These are phyloP conservation scores for Solen grandis DNA, from an alignment of 1,140 invertebrate species.

Conservation along the genomic window DNA sequence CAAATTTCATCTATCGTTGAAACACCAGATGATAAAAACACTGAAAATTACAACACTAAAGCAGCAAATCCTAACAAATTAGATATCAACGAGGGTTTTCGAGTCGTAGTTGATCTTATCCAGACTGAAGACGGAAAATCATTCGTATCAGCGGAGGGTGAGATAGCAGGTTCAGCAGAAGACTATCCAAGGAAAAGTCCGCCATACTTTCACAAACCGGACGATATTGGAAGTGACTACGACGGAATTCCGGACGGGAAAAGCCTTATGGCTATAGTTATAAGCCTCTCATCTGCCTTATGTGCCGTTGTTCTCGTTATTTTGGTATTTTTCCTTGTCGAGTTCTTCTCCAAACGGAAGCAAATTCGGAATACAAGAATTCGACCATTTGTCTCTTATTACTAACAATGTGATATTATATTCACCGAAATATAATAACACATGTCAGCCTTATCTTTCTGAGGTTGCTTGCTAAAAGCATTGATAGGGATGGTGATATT, in stretches of 20 bases:
- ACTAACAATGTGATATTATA: too few relatives aligned
- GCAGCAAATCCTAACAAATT: not conserved
- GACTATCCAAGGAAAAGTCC: too few relatives aligned
- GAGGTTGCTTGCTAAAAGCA: too few relatives aligned
- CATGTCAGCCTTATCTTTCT: too few relatives aligned
- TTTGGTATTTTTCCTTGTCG: conserved; percentile 21
- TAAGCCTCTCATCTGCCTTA: conserved; percentile 15
- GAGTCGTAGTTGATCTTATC: conserved; percentile 26
- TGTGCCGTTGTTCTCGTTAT: conserved; percentile 17
- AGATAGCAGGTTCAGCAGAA: too few relatives aligned
- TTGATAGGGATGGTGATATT: too few relatives aligned
- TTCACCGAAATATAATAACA: too few relatives aligned
- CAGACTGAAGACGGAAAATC: not conserved
- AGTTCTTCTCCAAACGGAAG: conserved; percentile 11
- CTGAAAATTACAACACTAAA: too few relatives aligned
- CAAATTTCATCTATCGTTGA: too few relatives aligned
- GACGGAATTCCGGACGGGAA: not conserved
- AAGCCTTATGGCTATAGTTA: conserved; percentile 16
- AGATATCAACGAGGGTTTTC: not conserved
- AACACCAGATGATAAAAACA: too few relatives aligned
- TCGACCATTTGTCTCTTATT: conserved; percentile 45
- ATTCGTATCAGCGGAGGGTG: not conserved
- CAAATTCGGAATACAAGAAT: conserved; percentile 36
- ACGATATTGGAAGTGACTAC: not conserved
- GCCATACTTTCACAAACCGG: not conserved